phyloP scores from a whole-genome alignment of 2,888 invertebrate genomes.

The Electrophaes corylata region DNA sequence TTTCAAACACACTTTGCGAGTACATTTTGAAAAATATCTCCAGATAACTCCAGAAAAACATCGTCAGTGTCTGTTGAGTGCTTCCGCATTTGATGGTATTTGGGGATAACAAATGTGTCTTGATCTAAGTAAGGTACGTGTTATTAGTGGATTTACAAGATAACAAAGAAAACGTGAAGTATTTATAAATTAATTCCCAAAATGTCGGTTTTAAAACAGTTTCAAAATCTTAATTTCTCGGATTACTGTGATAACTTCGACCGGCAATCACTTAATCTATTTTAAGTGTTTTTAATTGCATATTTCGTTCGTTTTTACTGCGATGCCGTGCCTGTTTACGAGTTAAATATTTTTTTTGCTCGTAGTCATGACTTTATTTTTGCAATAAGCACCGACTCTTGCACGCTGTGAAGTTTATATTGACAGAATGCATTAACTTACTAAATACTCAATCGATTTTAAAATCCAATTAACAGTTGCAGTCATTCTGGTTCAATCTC shows the following conservation, averaged over 20 bases:
- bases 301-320: constrained; percentile 57
- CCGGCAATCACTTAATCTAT: constrained; percentile 69
- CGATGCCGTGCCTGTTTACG: constrained; percentile 55
- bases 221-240: constrained; percentile 44
- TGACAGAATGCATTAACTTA: constrained; percentile 43
- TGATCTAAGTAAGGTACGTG: too few relatives aligned
- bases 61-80: too few relatives aligned
- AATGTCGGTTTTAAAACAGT: constrained; percentile 49
- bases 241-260: constrained; percentile 49
- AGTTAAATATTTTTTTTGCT: constrained; percentile 41
- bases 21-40: too few relatives aligned
- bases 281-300: constrained; percentile 71
- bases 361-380: constrained; percentile 33
- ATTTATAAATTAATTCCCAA: constrained; percentile 24
- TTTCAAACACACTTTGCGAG: background rate
- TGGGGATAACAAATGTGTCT: too few relatives aligned
- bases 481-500: constrained; percentile 37
- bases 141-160: background rate
- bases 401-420: constrained; percentile 40
- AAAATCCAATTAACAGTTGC: constrained; percentile 48
- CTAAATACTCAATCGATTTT: constrained; percentile 47
- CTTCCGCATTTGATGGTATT: too few relatives aligned
- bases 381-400: constrained; percentile 24
- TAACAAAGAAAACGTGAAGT: background rate
- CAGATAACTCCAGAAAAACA: too few relatives aligned